A percentile compares a stretch with the other conserved stretches of the same genome.
Evolutionary conservation across 2,113 vertebrate species (phyloP).

Genomic region (Orycteropus afer): DNA sequence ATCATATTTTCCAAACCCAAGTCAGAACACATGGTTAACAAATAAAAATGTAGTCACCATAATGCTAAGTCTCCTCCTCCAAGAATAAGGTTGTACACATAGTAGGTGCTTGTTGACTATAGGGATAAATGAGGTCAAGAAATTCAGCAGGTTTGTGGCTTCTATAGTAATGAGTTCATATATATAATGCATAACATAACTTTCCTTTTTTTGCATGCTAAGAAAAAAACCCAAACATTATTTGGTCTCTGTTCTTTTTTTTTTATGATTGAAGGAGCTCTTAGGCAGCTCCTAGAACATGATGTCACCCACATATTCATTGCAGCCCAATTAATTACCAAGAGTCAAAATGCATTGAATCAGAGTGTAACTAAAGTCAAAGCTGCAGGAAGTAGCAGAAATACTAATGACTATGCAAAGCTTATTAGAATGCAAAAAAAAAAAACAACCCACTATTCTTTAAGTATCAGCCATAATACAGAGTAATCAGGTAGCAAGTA

Average conservation of each 20-base stretch:
- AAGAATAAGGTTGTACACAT: background rate
- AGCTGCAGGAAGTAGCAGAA: conserved; percentile 62
- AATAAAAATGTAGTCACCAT: background rate
- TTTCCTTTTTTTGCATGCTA: conserved; percentile 44
- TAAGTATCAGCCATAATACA: conserved; percentile 66
- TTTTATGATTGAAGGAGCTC: conserved; percentile 62
- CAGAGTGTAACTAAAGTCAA: conserved; percentile 76
- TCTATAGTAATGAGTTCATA: conserved; percentile 47
- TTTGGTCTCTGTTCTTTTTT: conserved; percentile 54
- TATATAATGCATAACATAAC: background rate
- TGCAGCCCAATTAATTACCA: conserved; percentile 74
- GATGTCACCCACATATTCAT: conserved; percentile 69
- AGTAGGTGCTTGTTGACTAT: background rate
- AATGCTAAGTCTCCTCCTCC: background rate
- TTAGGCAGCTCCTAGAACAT: conserved; percentile 61
- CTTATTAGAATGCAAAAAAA: conserved; percentile 65
- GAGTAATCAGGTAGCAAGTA: conserved; percentile 52
- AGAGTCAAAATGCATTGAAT: conserved; percentile 74
- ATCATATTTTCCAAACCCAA: conserved; percentile 38
- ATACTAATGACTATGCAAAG: conserved; percentile 64
- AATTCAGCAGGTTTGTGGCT: conserved; percentile 25
- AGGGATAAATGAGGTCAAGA: conserved; percentile 17
- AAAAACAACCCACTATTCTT: conserved; percentile 17
- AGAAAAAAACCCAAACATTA: conserved; percentile 35
- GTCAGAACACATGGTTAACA: background rate